phyloP scores from a whole-genome alignment of 2,113 vertebrate species.

The Antechinus flavipes region DNA sequence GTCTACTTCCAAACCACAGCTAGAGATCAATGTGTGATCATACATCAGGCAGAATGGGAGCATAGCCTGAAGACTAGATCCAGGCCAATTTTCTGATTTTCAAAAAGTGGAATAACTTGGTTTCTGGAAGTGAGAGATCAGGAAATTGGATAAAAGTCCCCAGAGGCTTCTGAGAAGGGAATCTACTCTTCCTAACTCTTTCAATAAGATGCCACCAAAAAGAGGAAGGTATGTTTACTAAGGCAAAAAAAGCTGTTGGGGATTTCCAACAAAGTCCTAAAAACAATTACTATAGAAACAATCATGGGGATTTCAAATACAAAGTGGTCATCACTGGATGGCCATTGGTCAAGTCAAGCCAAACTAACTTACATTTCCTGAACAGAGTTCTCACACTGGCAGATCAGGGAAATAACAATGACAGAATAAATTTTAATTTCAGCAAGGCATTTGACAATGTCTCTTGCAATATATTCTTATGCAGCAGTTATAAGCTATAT shows the following conservation, averaged over 20 bases:
- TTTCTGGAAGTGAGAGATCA: neutral
- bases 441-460: neutral
- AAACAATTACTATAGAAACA: neutral
- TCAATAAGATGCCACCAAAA: neutral
- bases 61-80: neutral
- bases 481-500: neutral
- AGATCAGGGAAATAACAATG: neutral
- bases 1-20: neutral
- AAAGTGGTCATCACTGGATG: neutral
- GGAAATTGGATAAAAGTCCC: neutral
- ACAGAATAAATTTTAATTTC: neutral
- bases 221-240: neutral
- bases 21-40: neutral
- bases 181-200: neutral
- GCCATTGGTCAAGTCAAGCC: neutral
- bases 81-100: neutral
- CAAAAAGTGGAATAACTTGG: neutral
- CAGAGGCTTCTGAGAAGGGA: neutral
- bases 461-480: neutral
- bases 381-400: neutral
- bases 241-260: neutral
- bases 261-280: neutral
- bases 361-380: neutral
- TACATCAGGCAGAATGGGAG: neutral
- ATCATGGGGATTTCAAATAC: neutral